Evolutionary conservation across 2,797 vertebrate species (phyloP), one percentile per base, ranked within the genome.

Genomic region (Melanogrammus aeglefinus): DNA sequence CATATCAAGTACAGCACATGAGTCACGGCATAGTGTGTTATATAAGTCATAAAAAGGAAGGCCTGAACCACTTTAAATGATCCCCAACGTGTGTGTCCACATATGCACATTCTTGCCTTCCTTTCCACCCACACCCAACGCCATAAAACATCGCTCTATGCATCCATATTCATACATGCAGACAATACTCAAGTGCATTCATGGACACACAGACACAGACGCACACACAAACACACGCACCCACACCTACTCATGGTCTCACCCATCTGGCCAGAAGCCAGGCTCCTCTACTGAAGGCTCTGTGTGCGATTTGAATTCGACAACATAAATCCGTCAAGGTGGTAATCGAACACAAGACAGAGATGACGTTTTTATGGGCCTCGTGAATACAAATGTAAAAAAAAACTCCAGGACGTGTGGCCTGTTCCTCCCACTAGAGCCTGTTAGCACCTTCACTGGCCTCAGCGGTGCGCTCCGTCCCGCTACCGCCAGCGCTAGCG

Each of bases 291-390:
- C 89, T 86, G 86, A 84, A 90, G 87, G 85, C 81, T 89, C 90
- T 88, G 57, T 63, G 57, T 63, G 57, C n/a, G 78, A 84, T 89
- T 85, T 75, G 88, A 89, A 92, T 91, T 86, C 86, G 82, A 84
- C 81, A 85, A 85, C 91, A 92, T 94, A 94, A 94, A 94, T 94
- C 92, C 93, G 84, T 83, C 87, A 82, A 86, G 92, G 90, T 91
- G 88, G 91, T 91, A 91, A 89, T 89, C 87, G 83, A 92, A 87
- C 88, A 84, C 72, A 88, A 91, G 91, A 92, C 90, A 87, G 92
- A 92, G 84, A 87, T 86, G 88, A 87, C 7, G 33, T 85, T 94
- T 94, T 94, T 93, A 94, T 94, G 88, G 85, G 87, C 80, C 90
- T 92, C 89, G 76, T 93, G 93, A 94, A 94, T 63, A 63, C 13